A percentile compares a stretch with the other conserved stretches of the same genome.
These are phyloP conservation scores for Odontamblyopus lacepedii DNA, from an alignment of 2,797 vertebrate genomes.

Conservation along the genomic window DNA sequence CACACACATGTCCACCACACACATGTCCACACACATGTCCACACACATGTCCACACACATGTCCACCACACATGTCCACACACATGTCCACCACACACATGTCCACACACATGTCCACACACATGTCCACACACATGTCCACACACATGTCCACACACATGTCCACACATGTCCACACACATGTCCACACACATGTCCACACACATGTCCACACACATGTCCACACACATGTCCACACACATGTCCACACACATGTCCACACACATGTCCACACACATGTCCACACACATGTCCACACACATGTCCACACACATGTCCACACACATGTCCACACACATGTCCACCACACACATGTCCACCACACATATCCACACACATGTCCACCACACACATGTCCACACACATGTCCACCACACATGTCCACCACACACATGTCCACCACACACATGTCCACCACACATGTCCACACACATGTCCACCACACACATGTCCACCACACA, in stretches of 20 bases:
- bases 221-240: not conserved
- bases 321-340: not conserved
- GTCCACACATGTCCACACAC: not conserved
- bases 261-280: not conserved
- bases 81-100: too few relatives aligned
- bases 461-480: not conserved
- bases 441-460: not conserved
- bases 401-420: too few relatives aligned
- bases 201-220: not conserved
- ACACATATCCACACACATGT: too few relatives aligned
- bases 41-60: not conserved
- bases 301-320: not conserved
- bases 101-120: not conserved
- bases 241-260: not conserved
- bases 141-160: not conserved
- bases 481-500: not conserved
- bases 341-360: not conserved
- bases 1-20: too few relatives aligned
- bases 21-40: not conserved
- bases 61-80: too few relatives aligned
- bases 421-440: not conserved
- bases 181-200: not conserved
- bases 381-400: not conserved
- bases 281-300: too few relatives aligned
- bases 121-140: too few relatives aligned